Percentiles rank a stretch among this genome's conserved stretches.
phyloP scores from a whole-genome alignment of 64 coral and sea anemone species.

The Porites australiensis region DNA sequence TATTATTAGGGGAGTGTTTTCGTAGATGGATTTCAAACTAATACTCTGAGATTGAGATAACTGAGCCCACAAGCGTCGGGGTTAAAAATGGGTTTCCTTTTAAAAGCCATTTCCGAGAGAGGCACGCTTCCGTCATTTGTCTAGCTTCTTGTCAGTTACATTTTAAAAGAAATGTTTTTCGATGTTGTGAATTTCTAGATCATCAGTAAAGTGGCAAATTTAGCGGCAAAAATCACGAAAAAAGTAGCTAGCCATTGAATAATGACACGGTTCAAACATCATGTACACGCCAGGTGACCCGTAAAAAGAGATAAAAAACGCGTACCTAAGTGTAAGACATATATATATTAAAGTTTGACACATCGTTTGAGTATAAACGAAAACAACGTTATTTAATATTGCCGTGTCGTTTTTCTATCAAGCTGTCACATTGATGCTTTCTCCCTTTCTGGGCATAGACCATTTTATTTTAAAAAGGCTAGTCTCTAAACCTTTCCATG shows the following conservation, averaged over 20 bases:
- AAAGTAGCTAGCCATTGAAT: background rate
- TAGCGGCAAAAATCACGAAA: background rate
- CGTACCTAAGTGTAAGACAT: background rate
- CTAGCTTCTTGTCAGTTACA: background rate
- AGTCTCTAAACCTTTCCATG: no score
- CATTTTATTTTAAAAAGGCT: no score
- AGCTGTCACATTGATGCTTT: no score
- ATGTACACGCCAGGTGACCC: background rate
- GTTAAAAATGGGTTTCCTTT: background rate
- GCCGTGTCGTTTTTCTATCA: no score
- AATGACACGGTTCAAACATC: background rate
- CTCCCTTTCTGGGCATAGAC: no score
- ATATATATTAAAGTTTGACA: background rate
- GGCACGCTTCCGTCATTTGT: background rate
- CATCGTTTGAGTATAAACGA: background rate
- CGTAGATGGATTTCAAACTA: background rate
- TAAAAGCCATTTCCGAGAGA: background rate
- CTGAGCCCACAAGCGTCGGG: background rate
- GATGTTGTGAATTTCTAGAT: background rate
- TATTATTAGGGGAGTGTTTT: slow-evolving; percentile 8
- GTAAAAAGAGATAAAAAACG: background rate
- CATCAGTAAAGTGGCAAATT: background rate
- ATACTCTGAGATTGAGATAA: background rate
- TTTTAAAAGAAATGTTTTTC: background rate
- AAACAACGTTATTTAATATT: background rate